These are phyloP conservation scores for Clistopyga incitator DNA, from an alignment of 2,888 invertebrate species.

Conservation along the genomic window DNA sequence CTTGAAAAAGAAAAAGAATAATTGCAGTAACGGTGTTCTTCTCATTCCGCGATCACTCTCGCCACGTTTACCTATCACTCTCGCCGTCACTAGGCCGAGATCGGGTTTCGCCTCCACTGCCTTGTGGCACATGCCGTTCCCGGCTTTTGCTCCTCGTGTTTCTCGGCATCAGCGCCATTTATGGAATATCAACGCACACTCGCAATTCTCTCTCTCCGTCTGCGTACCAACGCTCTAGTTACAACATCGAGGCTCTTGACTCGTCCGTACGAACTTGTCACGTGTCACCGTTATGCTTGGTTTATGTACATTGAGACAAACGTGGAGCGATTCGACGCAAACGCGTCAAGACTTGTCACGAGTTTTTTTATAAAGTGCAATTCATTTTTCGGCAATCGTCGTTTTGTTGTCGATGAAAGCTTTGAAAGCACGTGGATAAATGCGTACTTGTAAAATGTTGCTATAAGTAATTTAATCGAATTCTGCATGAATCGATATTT, in stretches of 20 bases:
- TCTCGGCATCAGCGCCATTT: conserved; percentile 65
- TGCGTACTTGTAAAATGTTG: too few relatives aligned
- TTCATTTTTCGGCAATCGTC: not conserved
- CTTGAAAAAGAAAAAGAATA: conserved; percentile 5
- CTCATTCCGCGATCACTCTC: conserved; percentile 55
- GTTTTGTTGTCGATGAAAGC: not conserved
- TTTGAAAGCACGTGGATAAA: not conserved
- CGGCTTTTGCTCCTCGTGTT: conserved; percentile 32
- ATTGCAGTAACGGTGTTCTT: conserved; percentile 64
- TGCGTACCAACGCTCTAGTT: conserved; percentile 25
- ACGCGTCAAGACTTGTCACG: too few relatives aligned
- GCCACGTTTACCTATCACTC: conserved; percentile 71
- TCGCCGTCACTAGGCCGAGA: conserved; percentile 70
- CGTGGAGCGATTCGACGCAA: too few relatives aligned
- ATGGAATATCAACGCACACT: conserved; percentile 62
- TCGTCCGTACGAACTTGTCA: conserved; percentile 23
- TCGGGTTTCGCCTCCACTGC: conserved; percentile 71
- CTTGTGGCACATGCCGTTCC: conserved; percentile 56
- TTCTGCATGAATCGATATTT: too few relatives aligned
- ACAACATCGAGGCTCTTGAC: conserved; percentile 31
- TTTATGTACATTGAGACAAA: not conserved
- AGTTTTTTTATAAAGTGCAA: too few relatives aligned
- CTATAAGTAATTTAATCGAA: too few relatives aligned
- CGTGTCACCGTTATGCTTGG: not conserved
- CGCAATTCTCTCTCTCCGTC: not conserved